These are phyloP conservation scores for Liparis tanakae DNA, from an alignment of 2,797 vertebrate genomes.

Conservation along the genomic window DNA sequence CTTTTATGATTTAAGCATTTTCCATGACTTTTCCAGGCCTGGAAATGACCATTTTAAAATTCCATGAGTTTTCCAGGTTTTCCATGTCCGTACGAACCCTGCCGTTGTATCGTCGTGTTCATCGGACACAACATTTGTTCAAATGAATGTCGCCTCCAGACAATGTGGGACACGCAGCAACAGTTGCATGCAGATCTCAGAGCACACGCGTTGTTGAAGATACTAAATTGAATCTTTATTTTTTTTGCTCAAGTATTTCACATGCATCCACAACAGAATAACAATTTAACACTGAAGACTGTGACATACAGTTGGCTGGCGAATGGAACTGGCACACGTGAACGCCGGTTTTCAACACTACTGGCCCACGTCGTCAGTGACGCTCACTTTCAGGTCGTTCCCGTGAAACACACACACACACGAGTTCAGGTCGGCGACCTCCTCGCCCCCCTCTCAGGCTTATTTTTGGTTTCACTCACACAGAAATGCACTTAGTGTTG, in stretches of 20 bases:
- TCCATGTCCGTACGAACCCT: too few relatives aligned
- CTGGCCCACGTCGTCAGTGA: slow-evolving; percentile 30
- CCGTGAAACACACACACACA: not conserved
- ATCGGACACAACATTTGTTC: not conserved
- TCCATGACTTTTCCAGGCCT: too few relatives aligned
- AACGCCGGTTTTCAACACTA: slow-evolving; percentile 30
- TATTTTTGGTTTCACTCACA: slow-evolving; percentile 39
- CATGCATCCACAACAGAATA: slow-evolving; percentile 73
- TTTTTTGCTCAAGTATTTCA: slow-evolving; percentile 70
- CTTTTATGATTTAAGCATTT: too few relatives aligned
- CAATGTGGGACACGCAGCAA: slow-evolving; percentile 7
- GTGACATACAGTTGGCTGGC: slow-evolving; percentile 43
- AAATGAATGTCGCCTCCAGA: not conserved
- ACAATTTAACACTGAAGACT: slow-evolving; percentile 70
- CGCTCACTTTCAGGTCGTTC: slow-evolving; percentile 19
- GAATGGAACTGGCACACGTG: slow-evolving; percentile 35
- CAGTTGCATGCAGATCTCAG: not conserved
- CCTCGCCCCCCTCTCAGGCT: slow-evolving; percentile 11
- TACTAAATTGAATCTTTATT: slow-evolving; percentile 63
- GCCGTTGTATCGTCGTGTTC: not conserved
- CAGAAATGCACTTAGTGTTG: slow-evolving; percentile 44
- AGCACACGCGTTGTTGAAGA: slow-evolving; percentile 7
- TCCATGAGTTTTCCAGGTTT: too few relatives aligned
- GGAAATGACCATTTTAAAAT: too few relatives aligned
- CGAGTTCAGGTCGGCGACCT: slow-evolving; percentile 28